Evolutionary conservation across 2,888 invertebrate genomes (phyloP), one percentile per base, ranked within the genome.

Genomic region (Dioctria linearis): DNA sequence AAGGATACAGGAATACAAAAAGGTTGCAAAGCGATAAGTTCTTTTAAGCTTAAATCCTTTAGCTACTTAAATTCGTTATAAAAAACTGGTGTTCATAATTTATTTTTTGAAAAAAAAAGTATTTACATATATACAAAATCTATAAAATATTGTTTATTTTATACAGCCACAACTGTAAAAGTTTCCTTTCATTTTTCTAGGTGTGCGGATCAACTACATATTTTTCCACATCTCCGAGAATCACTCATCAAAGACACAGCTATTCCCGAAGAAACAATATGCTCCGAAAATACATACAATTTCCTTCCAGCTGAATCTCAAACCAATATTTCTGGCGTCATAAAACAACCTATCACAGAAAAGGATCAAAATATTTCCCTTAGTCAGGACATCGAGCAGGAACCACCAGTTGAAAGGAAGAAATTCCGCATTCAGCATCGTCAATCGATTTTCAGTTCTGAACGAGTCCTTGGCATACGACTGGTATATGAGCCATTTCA

Each of bases 141-240:
- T 25, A 25, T 25, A 25, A 25, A 46, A 6, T 46, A 46, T 46
- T 46, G 5, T 46, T 11, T 66, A n/a, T 42, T n/a, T 43, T 3
- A 13, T 39, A 11, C 40, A n/a, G 46, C 46, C 46, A 46, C 46
- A 8, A 46, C 46, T 46, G 46, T 46, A 46, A n/a, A 51, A 51
- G 6, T 1, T 59, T 49, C 42, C 42, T 42, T 46, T 42, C 51
- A 51, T 76, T 61, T 81, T 84, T 85, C 80, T 86, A 88, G 88
- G 84, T 89, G 88, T 84, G 86, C 85, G 84, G 88, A 89, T 85
- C 87, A 86, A 84, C 85, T 88, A 81, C 88, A 89, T 85, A 86
- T 88, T 83, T 88, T 88, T 86, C 88, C 88, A 83, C 87, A 88
- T 86, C 84, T 88, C 82, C 86, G 86, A 80, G 88, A 88, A 82